Evolutionary conservation across 1,140 invertebrate genomes (phyloP).

Genomic region (Hyles euphorbiae): DNA sequence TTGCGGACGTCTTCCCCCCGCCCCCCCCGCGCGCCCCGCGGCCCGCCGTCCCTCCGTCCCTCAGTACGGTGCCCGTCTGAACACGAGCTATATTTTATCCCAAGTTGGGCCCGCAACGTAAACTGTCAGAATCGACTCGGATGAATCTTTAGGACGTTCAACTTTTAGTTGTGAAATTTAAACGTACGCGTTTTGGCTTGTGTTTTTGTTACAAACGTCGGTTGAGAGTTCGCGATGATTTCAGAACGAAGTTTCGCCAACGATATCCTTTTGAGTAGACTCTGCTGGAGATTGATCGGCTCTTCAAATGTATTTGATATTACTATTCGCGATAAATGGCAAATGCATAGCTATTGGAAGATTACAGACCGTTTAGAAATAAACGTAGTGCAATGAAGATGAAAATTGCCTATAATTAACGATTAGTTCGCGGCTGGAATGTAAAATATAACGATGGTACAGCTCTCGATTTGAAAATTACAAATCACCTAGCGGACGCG

Average conservation of each 20-base stretch:
- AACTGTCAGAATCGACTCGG: conserved; percentile 66
- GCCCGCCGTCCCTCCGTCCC: conserved; percentile 22
- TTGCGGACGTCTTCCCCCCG: conserved; percentile 52
- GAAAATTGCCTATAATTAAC: no score
- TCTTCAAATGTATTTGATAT: no score
- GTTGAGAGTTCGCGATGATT: no score
- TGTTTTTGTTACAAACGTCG: no score
- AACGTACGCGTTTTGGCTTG: background rate
- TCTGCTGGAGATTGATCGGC: no score
- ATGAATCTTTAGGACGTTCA: conserved; percentile 59
- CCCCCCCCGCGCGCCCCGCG: conserved; percentile 11
- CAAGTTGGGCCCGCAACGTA: conserved; percentile 58
- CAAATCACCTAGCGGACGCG: conserved; percentile 49
- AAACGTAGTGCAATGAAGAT: no score
- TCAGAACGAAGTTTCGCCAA: no score
- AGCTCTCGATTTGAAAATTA: conserved; percentile 4
- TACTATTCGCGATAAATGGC: no score
- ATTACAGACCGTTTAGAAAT: no score
- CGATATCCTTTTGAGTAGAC: no score
- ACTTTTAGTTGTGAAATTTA: conserved; percentile 33
- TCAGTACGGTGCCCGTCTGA: conserved; percentile 52
- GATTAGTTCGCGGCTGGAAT: no score
- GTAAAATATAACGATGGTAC: background rate
- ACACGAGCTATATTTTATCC: conserved; percentile 71
- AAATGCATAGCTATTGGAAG: no score